A percentile compares a stretch with the other conserved stretches of the same genome.
phyloP scores from a whole-genome alignment of 1,140 invertebrate species.

The Lordiphosa mommai region DNA sequence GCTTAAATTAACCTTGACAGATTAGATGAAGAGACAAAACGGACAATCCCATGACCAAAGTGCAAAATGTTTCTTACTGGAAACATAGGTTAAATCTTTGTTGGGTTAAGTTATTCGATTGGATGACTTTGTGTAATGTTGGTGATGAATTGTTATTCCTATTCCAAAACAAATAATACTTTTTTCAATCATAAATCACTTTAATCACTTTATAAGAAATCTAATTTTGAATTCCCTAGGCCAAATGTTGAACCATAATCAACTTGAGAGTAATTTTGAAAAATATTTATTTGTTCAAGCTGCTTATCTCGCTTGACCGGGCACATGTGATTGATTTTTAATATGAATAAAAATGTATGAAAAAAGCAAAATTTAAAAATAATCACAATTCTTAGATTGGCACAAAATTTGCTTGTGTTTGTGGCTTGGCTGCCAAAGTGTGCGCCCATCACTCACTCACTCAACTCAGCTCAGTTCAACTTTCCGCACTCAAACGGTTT shows the following conservation, averaged over 20 bases:
- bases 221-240: no score
- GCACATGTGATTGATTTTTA: conserved; percentile 48
- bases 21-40: conserved; percentile 23
- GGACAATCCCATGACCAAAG: background rate
- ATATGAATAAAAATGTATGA: conserved; percentile 28
- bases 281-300: conserved; percentile 1
- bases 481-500: conserved; percentile 17
- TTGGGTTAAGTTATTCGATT: background rate
- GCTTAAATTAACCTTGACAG: conserved; percentile 58
- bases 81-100: no score
- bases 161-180: no score
- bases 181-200: no score
- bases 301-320: conserved; percentile 46
- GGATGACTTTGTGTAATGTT: background rate
- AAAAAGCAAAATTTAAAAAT: no score
- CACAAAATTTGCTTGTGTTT: background rate
- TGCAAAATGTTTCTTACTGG: conserved; percentile 6
- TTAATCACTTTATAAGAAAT: no score
- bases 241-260: background rate
- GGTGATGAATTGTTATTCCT: no score
- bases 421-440: conserved; percentile 54
- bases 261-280: background rate
- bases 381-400: no score
- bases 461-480: conserved; percentile 14
- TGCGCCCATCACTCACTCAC: conserved; percentile 54